Evolutionary conservation across 2,888 invertebrate genomes (phyloP).

Genomic region (Periphyllus acericola): DNA sequence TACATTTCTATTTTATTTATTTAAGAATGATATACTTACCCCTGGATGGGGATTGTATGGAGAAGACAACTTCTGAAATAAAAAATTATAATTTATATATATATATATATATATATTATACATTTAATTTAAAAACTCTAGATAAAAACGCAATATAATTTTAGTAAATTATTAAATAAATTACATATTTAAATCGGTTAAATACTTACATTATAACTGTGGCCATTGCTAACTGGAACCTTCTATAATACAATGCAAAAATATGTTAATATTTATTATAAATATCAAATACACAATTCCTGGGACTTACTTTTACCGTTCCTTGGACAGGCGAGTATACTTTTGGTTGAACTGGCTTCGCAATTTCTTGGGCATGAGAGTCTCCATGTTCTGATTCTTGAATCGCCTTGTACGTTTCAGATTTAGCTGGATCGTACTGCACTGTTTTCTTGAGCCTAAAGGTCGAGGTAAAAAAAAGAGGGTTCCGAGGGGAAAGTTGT

Average conservation of each 20-base stretch:
- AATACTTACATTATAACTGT: slow-evolving; percentile 63
- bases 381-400: slow-evolving; percentile 80
- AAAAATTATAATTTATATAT: not conserved
- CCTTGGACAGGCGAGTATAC: slow-evolving; percentile 76
- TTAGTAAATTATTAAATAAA: not conserved
- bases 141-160: not conserved
- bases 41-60: slow-evolving; percentile 49
- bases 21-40: slow-evolving; percentile 17
- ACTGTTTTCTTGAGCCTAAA: slow-evolving; percentile 75
- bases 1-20: too few species aligned
- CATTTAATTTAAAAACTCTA: not conserved
- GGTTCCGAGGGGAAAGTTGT: slow-evolving; percentile 53
- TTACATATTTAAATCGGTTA: not conserved
- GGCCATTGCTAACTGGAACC: slow-evolving; percentile 55
- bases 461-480: slow-evolving; percentile 33
- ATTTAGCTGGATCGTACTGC: slow-evolving; percentile 87
- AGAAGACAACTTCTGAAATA: slow-evolving; percentile 45
- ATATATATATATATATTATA: too few species aligned
- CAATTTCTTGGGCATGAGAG: slow-evolving; percentile 75
- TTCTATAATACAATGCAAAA: slow-evolving; percentile 49
- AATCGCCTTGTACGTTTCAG: slow-evolving; percentile 87
- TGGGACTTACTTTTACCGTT: slow-evolving; percentile 61
- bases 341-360: slow-evolving; percentile 79
- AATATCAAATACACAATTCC: not conserved
- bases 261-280: not conserved